Evolutionary conservation across 2,113 vertebrate species (phyloP), one percentile per base, ranked within the genome.

Genomic region (Dendrocopos noguchii): DNA sequence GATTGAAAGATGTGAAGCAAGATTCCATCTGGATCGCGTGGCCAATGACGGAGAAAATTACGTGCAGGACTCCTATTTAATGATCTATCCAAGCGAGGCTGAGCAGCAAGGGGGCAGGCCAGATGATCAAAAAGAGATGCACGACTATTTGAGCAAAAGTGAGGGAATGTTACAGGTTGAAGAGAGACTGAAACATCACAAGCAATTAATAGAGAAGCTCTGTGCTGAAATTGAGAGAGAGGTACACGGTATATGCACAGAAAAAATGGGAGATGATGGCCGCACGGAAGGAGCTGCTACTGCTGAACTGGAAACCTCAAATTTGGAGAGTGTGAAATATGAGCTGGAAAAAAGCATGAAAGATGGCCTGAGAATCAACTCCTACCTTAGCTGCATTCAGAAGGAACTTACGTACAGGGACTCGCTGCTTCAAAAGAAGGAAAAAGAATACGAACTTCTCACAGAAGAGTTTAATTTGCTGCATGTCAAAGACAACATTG

Each of bases 371-470:
- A 97, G 97, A 84, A 98, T 99, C 52, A 98, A 98, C 84, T 97
- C 96, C 39, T 98, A 98, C 59, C 91, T 97, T 53, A 97, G 96
- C 61, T 98, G 98, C n/a, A 75, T 99, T 65, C 98, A 99, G 94
- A 98, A 98, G 90, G 98, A 99, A 87, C 97, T 99, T 47, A 98
- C 97, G 42, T 96, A 90, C 76, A 98, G 96, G 65, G 98, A 99
- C 83, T 94, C 96, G 10, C 19, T 98, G 34, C 95, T 99, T 93
- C 96, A 97, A 81, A 98, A 98, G 84, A 98, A 98, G 94, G 98
- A 98, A 72, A 98, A 98, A 87, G 99, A 99, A 87, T 99, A 98
- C 76, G 98, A 99, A 96, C 97, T 98, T 75, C 97, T 99, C 47
- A 97, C 98, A 21, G 91, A 98, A 60, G 98, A 99, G 94, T 97